Evolutionary conservation across 2,113 vertebrate genomes (phyloP).

Genomic region (Heteronetta atricapilla): DNA sequence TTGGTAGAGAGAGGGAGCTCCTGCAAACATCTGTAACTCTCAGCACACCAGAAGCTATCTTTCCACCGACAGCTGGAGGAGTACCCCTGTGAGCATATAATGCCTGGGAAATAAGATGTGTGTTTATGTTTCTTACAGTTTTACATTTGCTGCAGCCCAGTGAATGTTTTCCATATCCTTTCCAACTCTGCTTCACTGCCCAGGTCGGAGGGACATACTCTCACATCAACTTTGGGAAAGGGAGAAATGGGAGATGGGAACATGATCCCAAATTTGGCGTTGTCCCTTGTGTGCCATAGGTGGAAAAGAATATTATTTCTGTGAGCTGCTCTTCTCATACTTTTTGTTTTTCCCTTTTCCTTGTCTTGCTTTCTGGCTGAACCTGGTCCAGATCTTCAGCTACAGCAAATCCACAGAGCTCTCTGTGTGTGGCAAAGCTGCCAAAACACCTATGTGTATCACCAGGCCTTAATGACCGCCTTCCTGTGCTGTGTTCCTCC

Average conservation of each 20-base stretch:
- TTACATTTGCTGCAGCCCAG: not conserved
- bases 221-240: not conserved
- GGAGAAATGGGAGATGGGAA: not conserved
- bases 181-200: not conserved
- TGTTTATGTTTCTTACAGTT: not conserved
- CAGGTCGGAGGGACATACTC: rapidly evolving
- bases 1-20: not conserved
- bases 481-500: not conserved
- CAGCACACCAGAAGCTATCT: not conserved
- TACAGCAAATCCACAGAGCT: not conserved
- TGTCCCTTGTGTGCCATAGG: not conserved
- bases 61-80: not conserved
- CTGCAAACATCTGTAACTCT: not conserved
- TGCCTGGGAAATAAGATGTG: not conserved
- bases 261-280: not conserved
- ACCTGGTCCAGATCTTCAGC: not conserved
- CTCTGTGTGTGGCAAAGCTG: not conserved
- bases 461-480: not conserved
- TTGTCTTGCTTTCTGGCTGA: not conserved
- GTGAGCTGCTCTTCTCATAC: not conserved
- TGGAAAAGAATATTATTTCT: not conserved
- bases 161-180: not conserved
- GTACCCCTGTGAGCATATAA: not conserved
- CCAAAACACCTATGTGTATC: not conserved
- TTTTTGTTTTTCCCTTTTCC: not conserved